Evolutionary conservation across 2,888 invertebrate genomes (phyloP).

Genomic region (Halictus ligatus): DNA sequence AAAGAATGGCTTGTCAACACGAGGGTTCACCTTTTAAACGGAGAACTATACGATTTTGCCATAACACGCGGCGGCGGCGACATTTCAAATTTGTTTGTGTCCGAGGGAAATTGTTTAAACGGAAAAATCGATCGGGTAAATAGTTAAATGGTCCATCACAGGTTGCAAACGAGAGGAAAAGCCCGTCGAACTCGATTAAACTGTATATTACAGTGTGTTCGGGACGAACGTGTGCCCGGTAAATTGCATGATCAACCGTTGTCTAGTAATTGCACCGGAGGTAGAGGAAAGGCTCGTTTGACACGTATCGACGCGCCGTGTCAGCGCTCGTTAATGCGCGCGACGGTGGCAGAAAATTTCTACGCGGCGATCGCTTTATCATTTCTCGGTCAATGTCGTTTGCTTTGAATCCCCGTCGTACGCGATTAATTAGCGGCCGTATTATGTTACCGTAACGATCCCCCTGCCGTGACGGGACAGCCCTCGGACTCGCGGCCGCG

Average conservation of each 20-base stretch:
- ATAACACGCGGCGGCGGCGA: background rate
- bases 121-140: background rate
- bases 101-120: background rate
- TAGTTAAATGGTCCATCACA: background rate
- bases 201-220: background rate
- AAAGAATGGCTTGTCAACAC: background rate
- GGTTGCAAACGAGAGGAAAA: background rate
- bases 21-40: background rate
- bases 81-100: background rate
- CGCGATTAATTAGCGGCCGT: conserved; percentile 28
- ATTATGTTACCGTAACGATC: background rate
- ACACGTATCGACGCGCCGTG: conserved; percentile 29
- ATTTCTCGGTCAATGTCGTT: conserved; percentile 49
- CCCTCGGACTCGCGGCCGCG: background rate
- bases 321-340: conserved; percentile 23
- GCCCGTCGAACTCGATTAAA: background rate
- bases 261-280: conserved; percentile 16
- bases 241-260: conserved; percentile 10
- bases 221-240: background rate
- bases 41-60: background rate
- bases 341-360: conserved; percentile 16
- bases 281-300: conserved; percentile 10
- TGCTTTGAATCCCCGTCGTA: conserved; percentile 24
- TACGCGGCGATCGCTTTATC: conserved; percentile 15
- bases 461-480: background rate